phyloP scores from a whole-genome alignment of 1,140 invertebrate species.

The Drosophila gunungcola region DNA sequence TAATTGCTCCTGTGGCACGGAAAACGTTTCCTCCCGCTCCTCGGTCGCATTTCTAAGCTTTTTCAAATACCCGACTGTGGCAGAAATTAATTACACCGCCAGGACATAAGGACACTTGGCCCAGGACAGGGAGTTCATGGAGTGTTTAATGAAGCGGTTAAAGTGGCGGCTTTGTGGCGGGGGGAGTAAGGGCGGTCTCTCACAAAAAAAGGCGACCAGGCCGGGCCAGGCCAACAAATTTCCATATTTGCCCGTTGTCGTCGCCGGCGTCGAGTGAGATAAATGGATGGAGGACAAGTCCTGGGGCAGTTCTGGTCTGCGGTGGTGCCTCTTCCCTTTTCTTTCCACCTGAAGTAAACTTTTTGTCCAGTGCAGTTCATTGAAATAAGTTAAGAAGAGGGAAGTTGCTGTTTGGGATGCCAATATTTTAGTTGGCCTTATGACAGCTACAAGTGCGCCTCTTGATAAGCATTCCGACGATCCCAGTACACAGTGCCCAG shows the following conservation, averaged over 20 bases:
- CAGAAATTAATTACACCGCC: constrained; percentile 73
- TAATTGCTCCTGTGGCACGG: constrained; percentile 42
- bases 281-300: constrained; percentile 60
- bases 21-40: constrained; percentile 7
- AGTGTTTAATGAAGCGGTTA: constrained; percentile 78
- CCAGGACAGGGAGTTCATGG: constrained; percentile 48
- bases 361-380: constrained; percentile 49
- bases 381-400: constrained; percentile 11
- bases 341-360: constrained; percentile 46
- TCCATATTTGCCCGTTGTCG: constrained; percentile 58
- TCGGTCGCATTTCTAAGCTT: constrained; percentile 43
- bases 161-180: constrained; percentile 22
- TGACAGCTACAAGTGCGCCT: constrained; percentile 72
- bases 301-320: constrained; percentile 32
- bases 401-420: constrained; percentile 29
- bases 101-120: constrained; percentile 63
- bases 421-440: constrained; percentile 79
- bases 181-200: neutral
- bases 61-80: constrained; percentile 60
- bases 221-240: constrained; percentile 54
- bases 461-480: constrained; percentile 70
- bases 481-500: constrained; percentile 3
- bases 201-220: constrained; percentile 29
- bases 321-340: constrained; percentile 3
- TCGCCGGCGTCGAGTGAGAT: constrained; percentile 64